Evolutionary conservation across 2,113 vertebrate genomes (phyloP).

Genomic region (Sprattus sprattus): DNA sequence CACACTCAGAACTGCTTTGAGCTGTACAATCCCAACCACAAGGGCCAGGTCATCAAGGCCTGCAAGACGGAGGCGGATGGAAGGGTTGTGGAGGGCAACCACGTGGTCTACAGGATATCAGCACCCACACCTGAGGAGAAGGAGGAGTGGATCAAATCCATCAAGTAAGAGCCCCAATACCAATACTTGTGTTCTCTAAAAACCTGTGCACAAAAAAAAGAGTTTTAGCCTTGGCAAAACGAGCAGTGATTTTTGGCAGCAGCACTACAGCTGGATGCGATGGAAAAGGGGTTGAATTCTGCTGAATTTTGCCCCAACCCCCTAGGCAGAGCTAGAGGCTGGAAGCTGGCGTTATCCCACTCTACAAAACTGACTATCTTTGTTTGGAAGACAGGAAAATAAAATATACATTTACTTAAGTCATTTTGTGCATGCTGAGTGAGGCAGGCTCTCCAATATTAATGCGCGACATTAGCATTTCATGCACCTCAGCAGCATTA

Average conservation of each 20-base stretch:
- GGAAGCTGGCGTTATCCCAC: background rate
- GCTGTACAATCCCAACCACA: slow-evolving; percentile 95
- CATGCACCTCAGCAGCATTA: background rate
- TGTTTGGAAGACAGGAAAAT: background rate
- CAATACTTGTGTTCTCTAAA: background rate
- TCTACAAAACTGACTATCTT: background rate
- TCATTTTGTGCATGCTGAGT: background rate
- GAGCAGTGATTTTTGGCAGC: background rate
- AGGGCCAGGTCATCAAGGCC: slow-evolving; percentile 97
- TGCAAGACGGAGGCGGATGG: slow-evolving; percentile 98
- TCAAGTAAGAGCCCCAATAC: slow-evolving; percentile 81
- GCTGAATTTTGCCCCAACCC: background rate
- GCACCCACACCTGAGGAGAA: slow-evolving; percentile 96
- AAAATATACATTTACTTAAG: slow-evolving; percentile 5
- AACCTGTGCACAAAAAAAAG: background rate
- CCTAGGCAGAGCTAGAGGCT: background rate
- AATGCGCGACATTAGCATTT: slow-evolving; percentile 8
- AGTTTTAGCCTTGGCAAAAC: background rate
- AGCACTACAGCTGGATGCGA: background rate
- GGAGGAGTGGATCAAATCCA: slow-evolving; percentile 98
- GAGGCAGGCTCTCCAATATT: background rate
- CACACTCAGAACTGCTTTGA: slow-evolving; percentile 91
- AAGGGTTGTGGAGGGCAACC: slow-evolving; percentile 95
- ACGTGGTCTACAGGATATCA: slow-evolving; percentile 96
- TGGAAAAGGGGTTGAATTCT: background rate